Percentiles rank a stretch among this genome's conserved stretches.
phyloP scores from a whole-genome alignment of 2,888 invertebrate genomes.

The Ligdia adustata region DNA sequence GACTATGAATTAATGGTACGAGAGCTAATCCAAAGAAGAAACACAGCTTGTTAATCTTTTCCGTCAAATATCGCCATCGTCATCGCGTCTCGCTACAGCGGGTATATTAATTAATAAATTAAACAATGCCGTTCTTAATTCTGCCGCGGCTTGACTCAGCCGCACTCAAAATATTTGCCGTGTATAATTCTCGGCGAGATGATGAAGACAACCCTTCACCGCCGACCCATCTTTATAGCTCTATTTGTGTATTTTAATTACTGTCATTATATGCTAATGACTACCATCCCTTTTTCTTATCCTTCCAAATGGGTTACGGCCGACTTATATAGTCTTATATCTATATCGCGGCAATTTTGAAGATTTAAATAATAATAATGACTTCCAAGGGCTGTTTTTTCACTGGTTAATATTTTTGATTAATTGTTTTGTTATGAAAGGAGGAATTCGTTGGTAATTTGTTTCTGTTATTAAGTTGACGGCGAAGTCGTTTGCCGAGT shows the following conservation, averaged over 20 bases:
- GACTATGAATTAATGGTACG: too few relatives aligned
- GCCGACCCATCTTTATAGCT: conserved; percentile 84
- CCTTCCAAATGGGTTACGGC: conserved; percentile 82
- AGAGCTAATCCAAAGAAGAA: conserved; percentile 21
- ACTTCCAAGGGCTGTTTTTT: conserved; percentile 66
- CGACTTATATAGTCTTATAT: conserved; percentile 82
- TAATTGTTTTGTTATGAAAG: conserved; percentile 68
- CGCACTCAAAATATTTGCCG: conserved; percentile 81
- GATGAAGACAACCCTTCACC: conserved; percentile 83
- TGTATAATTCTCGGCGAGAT: conserved; percentile 77
- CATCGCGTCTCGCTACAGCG: conserved; percentile 65
- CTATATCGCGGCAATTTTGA: conserved; percentile 71
- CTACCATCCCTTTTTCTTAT: conserved; percentile 85
- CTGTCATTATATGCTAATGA: conserved; percentile 87
- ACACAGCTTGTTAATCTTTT: conserved; percentile 46
- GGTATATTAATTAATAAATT: conserved; percentile 82
- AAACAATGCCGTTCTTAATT: conserved; percentile 79
- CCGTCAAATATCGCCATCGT: conserved; percentile 43
- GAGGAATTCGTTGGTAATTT: conserved; percentile 71
- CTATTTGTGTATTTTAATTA: conserved; percentile 90
- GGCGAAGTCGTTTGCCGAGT: conserved; percentile 72
- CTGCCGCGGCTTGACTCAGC: conserved; percentile 63
- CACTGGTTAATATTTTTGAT: conserved; percentile 69
- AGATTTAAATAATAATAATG: conserved; percentile 81
- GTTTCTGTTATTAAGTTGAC: conserved; percentile 78